Percentiles rank a stretch among this genome's conserved stretches.
phyloP scores from a whole-genome alignment of 2,113 vertebrate species.

The Hoplias malabaricus region DNA sequence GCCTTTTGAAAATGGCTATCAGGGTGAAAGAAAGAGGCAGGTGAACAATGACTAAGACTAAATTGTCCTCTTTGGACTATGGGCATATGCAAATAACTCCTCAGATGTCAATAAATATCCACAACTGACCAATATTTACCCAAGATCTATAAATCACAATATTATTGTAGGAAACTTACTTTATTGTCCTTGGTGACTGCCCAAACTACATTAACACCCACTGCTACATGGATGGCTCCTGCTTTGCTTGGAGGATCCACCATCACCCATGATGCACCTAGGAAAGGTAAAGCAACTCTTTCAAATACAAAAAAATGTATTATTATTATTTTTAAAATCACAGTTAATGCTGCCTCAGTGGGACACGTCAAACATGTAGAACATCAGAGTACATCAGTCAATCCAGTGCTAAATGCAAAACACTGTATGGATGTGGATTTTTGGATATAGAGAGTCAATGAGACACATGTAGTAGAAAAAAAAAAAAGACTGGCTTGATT shows the following conservation, averaged over 20 bases:
- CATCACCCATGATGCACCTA: slow-evolving; percentile 79
- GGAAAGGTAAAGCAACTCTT: background rate
- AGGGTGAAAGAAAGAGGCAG: too few species aligned
- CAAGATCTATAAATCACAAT: background rate
- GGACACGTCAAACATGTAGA: too few species aligned
- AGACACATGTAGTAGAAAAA: too few species aligned
- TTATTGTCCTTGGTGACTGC: slow-evolving; percentile 92
- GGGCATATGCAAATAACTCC: too few species aligned
- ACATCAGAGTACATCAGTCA: background rate
- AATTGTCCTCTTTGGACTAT: too few species aligned
- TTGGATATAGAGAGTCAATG: too few species aligned
- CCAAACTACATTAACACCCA: slow-evolving; percentile 90
- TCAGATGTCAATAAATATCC: background rate
- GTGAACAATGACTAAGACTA: too few species aligned
- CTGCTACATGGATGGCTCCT: slow-evolving; percentile 85
- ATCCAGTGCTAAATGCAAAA: too few species aligned
- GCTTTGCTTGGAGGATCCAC: slow-evolving; percentile 85
- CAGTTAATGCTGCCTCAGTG: background rate
- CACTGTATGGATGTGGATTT: too few species aligned
- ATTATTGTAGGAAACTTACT: slow-evolving; percentile 68
- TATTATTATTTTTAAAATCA: background rate
- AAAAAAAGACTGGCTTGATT: too few species aligned
- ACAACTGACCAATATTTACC: background rate
- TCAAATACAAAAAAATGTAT: background rate
- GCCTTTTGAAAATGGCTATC: too few species aligned